Evolutionary conservation across 1,140 invertebrate species (phyloP).

Genomic region (Drosophila subobscura): DNA sequence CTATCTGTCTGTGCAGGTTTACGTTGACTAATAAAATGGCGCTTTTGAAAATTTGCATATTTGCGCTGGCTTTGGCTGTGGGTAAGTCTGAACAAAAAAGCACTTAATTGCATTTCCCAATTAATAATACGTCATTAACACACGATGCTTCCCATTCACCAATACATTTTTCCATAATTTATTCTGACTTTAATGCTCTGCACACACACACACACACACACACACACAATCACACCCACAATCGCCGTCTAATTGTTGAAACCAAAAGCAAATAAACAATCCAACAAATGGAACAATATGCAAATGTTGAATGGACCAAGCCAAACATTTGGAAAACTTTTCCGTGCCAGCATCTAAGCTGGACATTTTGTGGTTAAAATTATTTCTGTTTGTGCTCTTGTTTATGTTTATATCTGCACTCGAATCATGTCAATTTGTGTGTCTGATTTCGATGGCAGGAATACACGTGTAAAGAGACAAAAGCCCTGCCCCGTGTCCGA

Average conservation of each 20-base stretch:
- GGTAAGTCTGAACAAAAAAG: conserved; percentile 62
- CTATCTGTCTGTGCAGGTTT: conserved; percentile 60
- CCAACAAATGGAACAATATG: conserved; percentile 19
- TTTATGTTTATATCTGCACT: conserved; percentile 43
- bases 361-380: conserved; percentile 48
- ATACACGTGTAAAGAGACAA: conserved; percentile 29
- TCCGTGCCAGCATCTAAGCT: conserved; percentile 21
- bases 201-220: neutral
- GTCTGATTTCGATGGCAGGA: conserved; percentile 34
- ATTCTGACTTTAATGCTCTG: conserved; percentile 42
- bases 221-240: conserved; percentile 22
- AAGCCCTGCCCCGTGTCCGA: neutral
- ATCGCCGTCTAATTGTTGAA: conserved; percentile 55
- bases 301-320: conserved; percentile 16
- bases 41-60: conserved; percentile 77
- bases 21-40: conserved; percentile 67
- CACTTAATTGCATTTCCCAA: conserved; percentile 49
- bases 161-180: conserved; percentile 51
- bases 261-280: conserved; percentile 29
- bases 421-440: conserved; percentile 37
- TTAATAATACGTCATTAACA: conserved; percentile 48
- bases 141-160: conserved; percentile 6
- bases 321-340: neutral
- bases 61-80: conserved; percentile 67
- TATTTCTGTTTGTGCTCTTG: conserved; percentile 29